Evolutionary conservation across 1,140 invertebrate species (phyloP), one percentile per base, ranked within the genome.

Genomic region (Trichogramma pretiosum): DNA sequence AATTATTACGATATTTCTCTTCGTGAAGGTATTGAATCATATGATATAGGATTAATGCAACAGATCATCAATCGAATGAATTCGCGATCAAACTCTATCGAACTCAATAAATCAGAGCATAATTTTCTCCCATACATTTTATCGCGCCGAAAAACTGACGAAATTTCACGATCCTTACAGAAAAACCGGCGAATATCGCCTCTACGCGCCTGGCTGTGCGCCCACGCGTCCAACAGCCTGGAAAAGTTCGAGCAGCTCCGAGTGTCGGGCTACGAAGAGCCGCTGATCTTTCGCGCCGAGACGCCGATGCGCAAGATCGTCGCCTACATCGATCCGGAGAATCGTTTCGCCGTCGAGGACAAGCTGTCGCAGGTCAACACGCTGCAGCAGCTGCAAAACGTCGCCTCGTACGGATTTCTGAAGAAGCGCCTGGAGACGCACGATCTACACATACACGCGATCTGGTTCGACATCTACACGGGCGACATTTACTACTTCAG

Each of bases 381-480:
- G 5, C 70, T 97, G 13, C 88, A 96, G 65, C 93, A 98, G 68
- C 72, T 97, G 43, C 88, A 93, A 67, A 94, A 98, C 65, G 82
- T 97, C 42, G 88, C 92, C 1, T 94, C 90, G 18, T 95, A 97
- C 63, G 88, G 89, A 19, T 95, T 97, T 71, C 72, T 97, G 24
- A 86, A 89, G 58, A 83, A 84, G 52, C 77, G 87, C 2, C 66
- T 98, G 10, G 81, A 87, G 64, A 77, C 77, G 18, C 83, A 90
- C 57, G 78, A 91, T 62, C 72, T 95, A 5, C 87, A 93, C 59
- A 85, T 94, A 52, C 91, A 95, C 62, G 91, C 93, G 0, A 72
- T 97, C 3, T 98, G 93, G 93, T 96, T 96, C 66, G 93, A 98
- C 67, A 93, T 97, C 61, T 94, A 94, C 60, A 94, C 89, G 0